Percentiles rank a stretch among this genome's conserved stretches.
These are phyloP conservation scores for Sitophilus oryzae DNA, from an alignment of 1,140 invertebrate genomes.

Conservation along the genomic window DNA sequence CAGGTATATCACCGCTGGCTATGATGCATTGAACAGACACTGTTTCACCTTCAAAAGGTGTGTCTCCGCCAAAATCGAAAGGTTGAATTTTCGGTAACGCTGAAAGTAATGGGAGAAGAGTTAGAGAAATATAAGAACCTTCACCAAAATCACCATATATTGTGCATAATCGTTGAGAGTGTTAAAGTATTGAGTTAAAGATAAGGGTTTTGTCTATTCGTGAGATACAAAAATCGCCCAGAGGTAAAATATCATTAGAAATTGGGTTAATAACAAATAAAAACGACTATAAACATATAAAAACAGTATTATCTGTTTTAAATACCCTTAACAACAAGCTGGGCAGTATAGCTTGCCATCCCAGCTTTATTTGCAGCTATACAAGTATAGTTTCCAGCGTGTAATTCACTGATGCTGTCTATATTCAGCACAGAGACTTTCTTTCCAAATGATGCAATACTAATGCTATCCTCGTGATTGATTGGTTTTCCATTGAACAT, in stretches of 20 bases:
- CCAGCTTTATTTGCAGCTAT: conserved; percentile 65
- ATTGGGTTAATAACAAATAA: background rate
- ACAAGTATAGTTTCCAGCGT: conserved; percentile 67
- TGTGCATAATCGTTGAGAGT: too few species aligned
- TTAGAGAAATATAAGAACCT: too few species aligned
- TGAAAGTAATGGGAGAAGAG: too few species aligned
- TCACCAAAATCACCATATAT: too few species aligned
- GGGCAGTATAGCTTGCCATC: conserved; percentile 57
- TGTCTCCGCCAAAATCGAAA: conserved; percentile 61
- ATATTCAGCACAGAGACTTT: conserved; percentile 70
- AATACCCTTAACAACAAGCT: conserved; percentile 67
- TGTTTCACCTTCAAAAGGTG: conserved; percentile 62
- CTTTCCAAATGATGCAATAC: conserved; percentile 55
- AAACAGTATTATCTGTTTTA: conserved; percentile 1
- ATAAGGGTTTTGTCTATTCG: too few species aligned
- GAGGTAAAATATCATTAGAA: too few species aligned
- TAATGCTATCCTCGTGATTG: conserved; percentile 13
- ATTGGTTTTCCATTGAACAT: conserved; percentile 44
- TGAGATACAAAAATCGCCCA: too few species aligned
- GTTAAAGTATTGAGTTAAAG: too few species aligned
- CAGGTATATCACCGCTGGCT: conserved; percentile 60
- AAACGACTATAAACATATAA: conserved; percentile 2
- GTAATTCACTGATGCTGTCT: conserved; percentile 65
- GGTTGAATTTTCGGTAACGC: conserved; percentile 62
- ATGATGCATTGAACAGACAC: conserved; percentile 66